These are phyloP conservation scores for Gorsachius goisagi DNA, from an alignment of 2,113 vertebrate species.

Conservation along the genomic window DNA sequence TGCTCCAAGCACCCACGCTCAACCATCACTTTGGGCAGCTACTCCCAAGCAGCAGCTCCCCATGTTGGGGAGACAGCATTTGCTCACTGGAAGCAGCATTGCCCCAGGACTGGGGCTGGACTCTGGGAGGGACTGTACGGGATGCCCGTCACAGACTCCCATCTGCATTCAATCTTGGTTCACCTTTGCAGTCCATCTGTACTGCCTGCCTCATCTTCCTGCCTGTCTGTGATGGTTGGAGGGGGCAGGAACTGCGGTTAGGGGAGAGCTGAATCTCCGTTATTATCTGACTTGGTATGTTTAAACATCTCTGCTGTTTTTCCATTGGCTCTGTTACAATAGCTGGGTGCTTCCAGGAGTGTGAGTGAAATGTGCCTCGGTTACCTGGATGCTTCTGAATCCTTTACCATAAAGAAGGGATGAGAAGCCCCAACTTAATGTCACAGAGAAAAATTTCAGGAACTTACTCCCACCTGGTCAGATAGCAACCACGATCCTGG, in stretches of 20 bases:
- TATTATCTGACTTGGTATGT: background rate
- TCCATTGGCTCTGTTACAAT: background rate
- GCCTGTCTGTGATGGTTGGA: background rate
- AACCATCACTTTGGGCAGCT: background rate
- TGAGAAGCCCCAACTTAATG: background rate
- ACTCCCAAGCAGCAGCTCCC: background rate
- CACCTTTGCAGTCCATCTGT: background rate
- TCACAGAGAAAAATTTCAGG: background rate
- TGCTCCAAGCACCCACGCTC: background rate
- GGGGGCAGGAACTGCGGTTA: background rate
- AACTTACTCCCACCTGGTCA: background rate
- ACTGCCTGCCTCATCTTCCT: background rate
- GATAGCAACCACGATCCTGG: background rate
- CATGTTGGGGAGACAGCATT: background rate
- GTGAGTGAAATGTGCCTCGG: background rate
- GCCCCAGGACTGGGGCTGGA: background rate
- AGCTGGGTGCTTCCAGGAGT: background rate
- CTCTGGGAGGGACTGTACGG: background rate
- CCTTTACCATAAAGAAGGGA: background rate
- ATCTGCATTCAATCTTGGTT: rapidly evolving
- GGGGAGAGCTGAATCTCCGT: background rate
- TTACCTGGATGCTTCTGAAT: background rate
- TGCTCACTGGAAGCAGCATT: background rate
- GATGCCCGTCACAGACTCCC: background rate
- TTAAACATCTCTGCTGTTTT: background rate